Base-by-base conservation (phyloP, 37 sponge, comb jelly and placozoan species). In the Axinella damicornis region DNA sequence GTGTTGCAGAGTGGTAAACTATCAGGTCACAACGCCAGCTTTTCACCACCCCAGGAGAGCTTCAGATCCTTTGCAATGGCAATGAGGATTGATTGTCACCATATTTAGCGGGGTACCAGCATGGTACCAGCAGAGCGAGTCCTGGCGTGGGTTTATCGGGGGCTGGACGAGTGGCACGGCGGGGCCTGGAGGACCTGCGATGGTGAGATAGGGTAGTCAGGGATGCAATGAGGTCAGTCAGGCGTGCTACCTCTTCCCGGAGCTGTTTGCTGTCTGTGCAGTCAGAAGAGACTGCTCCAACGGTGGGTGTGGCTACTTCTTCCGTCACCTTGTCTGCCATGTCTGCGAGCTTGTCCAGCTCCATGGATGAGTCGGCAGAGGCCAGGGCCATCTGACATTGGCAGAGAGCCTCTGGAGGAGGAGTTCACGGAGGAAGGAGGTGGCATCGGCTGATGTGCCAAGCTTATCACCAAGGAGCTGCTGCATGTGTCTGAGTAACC, bases 401-500 rank as follows among this genome's bases (percentile, higher is more conserved):
- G 61, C 46, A 6, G 86, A 78, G n/a, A 85, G 71, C 21, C 78
- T 60, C 36, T 84, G 85, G 34, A 84, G 85, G 74, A 84, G 74
- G 25, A 84, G 67, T 52, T 83, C 59, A 5, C 77, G 67, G 37
- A 85, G 76, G 36, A 85, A 78, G 34, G 82, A 81, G 58, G 24
- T 71, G 69, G 60, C 60, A 33, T 70, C 68, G 41, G 79, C 52
- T 0, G 32, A n/a, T 32, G 87, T 46, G 38, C 80, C 68, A 20
- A 80, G 80, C 38, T 59, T 55, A 56, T 89, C 89, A 35, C 60
- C 78, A 14, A 89, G 83, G 41, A 89, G 76, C 54, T 89, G 89
- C 78, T 89, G 78, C 89, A 82, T 89, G 36, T 53, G 37, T 4
- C 83, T 71, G 18, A 89, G 78, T 17, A 89, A 74, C 58, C 82